Evolutionary conservation across 2,888 invertebrate species (phyloP).

Genomic region (Himalopsyche tibetana): DNA sequence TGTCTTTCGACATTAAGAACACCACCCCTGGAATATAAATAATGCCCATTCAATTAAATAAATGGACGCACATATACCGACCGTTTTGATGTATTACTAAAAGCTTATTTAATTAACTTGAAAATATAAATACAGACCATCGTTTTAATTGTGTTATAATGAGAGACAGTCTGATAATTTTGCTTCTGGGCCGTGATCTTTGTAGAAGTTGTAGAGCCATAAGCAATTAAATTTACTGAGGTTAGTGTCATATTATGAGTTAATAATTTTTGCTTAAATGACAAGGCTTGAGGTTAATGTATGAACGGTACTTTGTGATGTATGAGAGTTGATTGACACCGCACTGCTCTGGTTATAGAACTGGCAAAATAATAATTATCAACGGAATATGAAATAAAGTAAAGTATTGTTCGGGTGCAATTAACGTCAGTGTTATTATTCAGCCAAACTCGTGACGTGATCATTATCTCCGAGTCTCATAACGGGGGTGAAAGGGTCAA

Average conservation of each 20-base stretch:
- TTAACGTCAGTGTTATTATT: slow-evolving; percentile 48
- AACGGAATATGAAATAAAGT: slow-evolving; percentile 55
- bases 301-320: neutral
- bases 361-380: slow-evolving; percentile 47
- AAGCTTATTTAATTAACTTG: no score
- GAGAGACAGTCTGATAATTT: no score
- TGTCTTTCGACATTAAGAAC: no score
- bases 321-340: neutral
- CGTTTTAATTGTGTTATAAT: no score
- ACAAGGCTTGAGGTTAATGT: neutral
- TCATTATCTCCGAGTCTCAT: slow-evolving; percentile 51
- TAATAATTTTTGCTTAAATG: neutral
- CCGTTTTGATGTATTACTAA: no score
- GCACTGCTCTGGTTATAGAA: slow-evolving; percentile 24
- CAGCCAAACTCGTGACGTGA: slow-evolving; percentile 56
- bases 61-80: no score
- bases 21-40: no score
- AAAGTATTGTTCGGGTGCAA: slow-evolving; percentile 49
- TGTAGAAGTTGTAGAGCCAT: no score
- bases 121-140: no score
- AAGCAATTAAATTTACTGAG: no score
- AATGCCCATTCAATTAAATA: no score
- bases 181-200: no score
- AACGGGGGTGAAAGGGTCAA: slow-evolving; percentile 54
- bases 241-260: neutral